Conservation (phyloP, 1,140 invertebrate species). For the Atta colombica region DNA sequence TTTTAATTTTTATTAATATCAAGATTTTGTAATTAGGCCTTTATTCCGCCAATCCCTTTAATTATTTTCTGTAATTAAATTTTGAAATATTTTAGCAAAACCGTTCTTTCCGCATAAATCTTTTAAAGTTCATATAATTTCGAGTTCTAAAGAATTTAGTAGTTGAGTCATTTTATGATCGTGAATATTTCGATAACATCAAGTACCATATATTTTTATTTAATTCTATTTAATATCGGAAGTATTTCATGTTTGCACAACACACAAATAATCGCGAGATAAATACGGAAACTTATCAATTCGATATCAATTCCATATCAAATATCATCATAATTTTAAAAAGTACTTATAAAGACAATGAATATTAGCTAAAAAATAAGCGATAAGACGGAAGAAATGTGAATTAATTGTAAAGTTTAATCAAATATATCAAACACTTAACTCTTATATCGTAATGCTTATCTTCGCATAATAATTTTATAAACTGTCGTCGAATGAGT, state of each 20-base stretch:
- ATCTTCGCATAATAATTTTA: slow-evolving; percentile 2
- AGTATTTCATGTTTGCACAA: neutral
- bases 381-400: neutral
- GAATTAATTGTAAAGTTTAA: neutral
- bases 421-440: neutral
- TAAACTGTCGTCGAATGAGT: neutral
- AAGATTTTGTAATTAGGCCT: too few relatives aligned
- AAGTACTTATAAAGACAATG: neutral
- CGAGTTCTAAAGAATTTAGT: neutral
- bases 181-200: neutral
- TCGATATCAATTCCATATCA: neutral
- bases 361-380: neutral
- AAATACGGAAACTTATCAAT: neutral
- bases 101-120: neutral
- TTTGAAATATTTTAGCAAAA: neutral
- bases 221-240: neutral
- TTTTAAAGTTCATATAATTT: neutral
- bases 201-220: neutral
- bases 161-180: neutral
- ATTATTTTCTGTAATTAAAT: neutral
- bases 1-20: too few relatives aligned
- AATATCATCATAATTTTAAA: neutral
- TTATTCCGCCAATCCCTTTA: too few relatives aligned
- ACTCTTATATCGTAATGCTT: neutral
- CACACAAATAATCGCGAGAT: neutral